These are phyloP conservation scores for Piezodorus guildinii DNA, from an alignment of 1,140 invertebrate genomes.

Conservation along the genomic window DNA sequence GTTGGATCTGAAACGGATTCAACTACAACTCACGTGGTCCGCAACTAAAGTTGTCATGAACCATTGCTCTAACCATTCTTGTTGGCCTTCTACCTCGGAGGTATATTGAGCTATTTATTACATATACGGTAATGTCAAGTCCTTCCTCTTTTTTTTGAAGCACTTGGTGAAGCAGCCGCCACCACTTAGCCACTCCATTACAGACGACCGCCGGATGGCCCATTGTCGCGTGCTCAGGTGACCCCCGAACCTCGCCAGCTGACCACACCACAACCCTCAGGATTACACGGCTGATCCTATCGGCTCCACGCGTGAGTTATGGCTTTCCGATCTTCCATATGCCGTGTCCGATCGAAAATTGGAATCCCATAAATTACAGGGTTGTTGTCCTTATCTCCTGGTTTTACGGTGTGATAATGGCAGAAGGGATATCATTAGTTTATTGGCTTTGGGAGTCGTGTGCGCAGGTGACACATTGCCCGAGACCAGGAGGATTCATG, in stretches of 20 bases:
- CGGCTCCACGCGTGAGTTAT: not conserved
- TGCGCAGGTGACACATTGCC: not conserved
- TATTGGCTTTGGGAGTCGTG: conserved; percentile 1
- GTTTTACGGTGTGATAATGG: conserved; percentile 4
- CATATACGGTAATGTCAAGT: too few species aligned
- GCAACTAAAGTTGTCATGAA: too few species aligned
- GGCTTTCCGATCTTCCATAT: not conserved
- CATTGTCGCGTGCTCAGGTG: not conserved
- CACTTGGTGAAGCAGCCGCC: too few species aligned
- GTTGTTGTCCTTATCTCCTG: not conserved
- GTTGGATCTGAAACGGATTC: too few species aligned
- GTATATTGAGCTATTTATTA: too few species aligned
- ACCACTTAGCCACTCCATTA: too few species aligned
- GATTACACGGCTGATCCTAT: not conserved
- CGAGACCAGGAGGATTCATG: not conserved
- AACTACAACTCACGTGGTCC: too few species aligned
- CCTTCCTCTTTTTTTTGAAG: too few species aligned
- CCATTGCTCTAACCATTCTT: too few species aligned
- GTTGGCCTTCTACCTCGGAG: too few species aligned
- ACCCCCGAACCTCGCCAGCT: not conserved
- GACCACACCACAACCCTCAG: not conserved
- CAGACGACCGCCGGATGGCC: too few species aligned
- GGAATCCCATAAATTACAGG: conserved; percentile 1
- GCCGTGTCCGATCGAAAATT: conserved; percentile 3
- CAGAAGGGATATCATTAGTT: not conserved